These are phyloP conservation scores for Drosophila ohnishii DNA, from an alignment of 1,140 invertebrate species.

Conservation along the genomic window DNA sequence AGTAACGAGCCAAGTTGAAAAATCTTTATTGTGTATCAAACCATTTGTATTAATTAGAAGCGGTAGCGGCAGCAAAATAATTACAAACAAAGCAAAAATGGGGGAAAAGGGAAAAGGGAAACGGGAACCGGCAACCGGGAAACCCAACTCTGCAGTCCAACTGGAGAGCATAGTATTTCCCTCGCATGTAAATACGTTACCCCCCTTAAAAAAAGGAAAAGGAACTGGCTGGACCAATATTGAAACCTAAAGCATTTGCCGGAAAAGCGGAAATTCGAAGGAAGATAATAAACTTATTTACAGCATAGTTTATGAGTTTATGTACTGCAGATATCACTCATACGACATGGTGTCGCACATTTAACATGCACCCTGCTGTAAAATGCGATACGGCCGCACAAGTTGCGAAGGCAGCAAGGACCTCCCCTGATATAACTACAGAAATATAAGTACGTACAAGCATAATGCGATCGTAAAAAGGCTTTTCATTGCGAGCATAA, in stretches of 20 bases:
- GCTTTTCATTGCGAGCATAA: slow-evolving; percentile 80
- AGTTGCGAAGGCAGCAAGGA: slow-evolving; percentile 27
- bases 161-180: slow-evolving; percentile 37
- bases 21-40: slow-evolving; percentile 82
- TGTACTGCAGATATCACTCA: slow-evolving; percentile 72
- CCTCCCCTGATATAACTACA: slow-evolving; percentile 48
- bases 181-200: neutral
- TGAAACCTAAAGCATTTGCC: slow-evolving; percentile 6
- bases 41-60: slow-evolving; percentile 82
- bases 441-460: slow-evolving; percentile 77
- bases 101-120: neutral
- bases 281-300: slow-evolving; percentile 76
- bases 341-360: slow-evolving; percentile 74
- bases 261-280: slow-evolving; percentile 20
- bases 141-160: slow-evolving; percentile 7
- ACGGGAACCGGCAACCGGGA: neutral
- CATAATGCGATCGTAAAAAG: slow-evolving; percentile 81
- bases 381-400: slow-evolving; percentile 64
- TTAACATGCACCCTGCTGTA: slow-evolving; percentile 76
- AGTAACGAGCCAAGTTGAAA: slow-evolving; percentile 80
- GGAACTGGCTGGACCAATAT: slow-evolving; percentile 6
- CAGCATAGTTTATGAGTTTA: slow-evolving; percentile 80
- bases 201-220: neutral
- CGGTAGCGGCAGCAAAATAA: slow-evolving; percentile 72
- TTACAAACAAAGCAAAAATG: slow-evolving; percentile 63